Percentiles rank a stretch among this genome's conserved stretches.
These are phyloP conservation scores for Gadus macrocephalus DNA, from an alignment of 2,113 vertebrate genomes.

Conservation along the genomic window DNA sequence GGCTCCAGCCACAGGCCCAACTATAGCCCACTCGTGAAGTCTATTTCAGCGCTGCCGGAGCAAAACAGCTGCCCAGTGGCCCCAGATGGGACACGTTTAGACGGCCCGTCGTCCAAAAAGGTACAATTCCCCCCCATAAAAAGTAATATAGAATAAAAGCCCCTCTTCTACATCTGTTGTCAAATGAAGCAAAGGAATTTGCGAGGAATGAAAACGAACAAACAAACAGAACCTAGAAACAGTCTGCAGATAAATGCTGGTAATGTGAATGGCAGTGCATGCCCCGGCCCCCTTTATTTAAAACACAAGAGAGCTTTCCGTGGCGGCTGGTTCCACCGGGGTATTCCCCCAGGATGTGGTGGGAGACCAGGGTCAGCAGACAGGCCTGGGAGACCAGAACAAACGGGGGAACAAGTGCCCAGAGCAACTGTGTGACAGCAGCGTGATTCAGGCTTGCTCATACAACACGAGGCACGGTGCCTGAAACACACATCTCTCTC, in stretches of 20 bases:
- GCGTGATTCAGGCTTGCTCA: conserved; percentile 52
- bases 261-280: neutral
- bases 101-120: conserved; percentile 43
- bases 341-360: conserved; percentile 32
- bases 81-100: conserved; percentile 60
- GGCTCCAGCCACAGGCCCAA: conserved; percentile 48
- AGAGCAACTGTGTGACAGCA: conserved; percentile 69
- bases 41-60: conserved; percentile 64
- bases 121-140: conserved; percentile 35
- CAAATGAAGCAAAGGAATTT: conserved; percentile 72
- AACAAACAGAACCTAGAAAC: conserved; percentile 24
- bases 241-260: neutral
- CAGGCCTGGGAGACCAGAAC: conserved; percentile 56
- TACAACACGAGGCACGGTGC: conserved; percentile 65
- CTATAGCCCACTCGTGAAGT: conserved; percentile 62
- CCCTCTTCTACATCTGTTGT: conserved; percentile 72
- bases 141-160: conserved; percentile 32
- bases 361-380: conserved; percentile 44
- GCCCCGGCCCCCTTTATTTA: neutral
- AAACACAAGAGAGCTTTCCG: conserved; percentile 4
- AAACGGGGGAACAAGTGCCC: conserved; percentile 67
- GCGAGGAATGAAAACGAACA: conserved; percentile 28
- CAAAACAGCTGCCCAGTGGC: conserved; percentile 67
- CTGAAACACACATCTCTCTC: conserved; percentile 58
- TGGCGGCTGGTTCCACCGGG: conserved; percentile 1